Evolutionary conservation across 2,888 invertebrate genomes (phyloP).

Genomic region (Agrochola lota): DNA sequence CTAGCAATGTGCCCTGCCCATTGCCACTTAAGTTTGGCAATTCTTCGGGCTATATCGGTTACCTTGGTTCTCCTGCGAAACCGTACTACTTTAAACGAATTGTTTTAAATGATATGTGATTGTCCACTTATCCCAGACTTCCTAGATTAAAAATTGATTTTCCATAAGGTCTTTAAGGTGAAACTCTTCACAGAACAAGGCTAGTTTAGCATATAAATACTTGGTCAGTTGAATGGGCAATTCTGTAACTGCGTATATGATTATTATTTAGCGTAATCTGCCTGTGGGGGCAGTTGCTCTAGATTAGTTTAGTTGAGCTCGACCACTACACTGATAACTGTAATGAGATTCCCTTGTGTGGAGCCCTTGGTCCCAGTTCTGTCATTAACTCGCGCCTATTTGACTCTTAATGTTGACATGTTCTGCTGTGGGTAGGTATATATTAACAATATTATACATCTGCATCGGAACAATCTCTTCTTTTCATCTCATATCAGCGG

Average conservation of each 20-base stretch:
- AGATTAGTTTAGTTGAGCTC: slow-evolving; percentile 39
- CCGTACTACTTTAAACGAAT: not conserved
- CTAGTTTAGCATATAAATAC: not conserved
- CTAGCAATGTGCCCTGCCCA: too few relatives aligned
- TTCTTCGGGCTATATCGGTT: too few relatives aligned
- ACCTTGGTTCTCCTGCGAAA: too few relatives aligned
- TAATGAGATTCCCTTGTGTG: slow-evolving; percentile 32
- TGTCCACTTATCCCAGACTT: not conserved
- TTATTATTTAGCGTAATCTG: slow-evolving; percentile 41
- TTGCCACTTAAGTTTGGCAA: too few relatives aligned
- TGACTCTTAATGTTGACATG: too few relatives aligned
- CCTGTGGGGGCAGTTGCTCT: slow-evolving; percentile 20
- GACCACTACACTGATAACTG: slow-evolving; percentile 29
- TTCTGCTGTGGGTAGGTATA: too few relatives aligned
- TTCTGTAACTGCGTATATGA: slow-evolving; percentile 21
- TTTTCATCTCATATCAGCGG: too few relatives aligned
- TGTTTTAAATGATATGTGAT: not conserved
- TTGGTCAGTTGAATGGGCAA: not conserved
- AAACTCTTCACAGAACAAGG: not conserved
- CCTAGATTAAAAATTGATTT: not conserved
- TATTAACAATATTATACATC: too few relatives aligned
- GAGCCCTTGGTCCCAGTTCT: slow-evolving; percentile 15
- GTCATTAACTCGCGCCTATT: slow-evolving; percentile 9
- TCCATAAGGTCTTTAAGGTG: not conserved
- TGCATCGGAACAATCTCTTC: too few relatives aligned